phyloP scores from a whole-genome alignment of 37 sponge, comb jelly and placozoan genomes.

The Halichondria panicea region DNA sequence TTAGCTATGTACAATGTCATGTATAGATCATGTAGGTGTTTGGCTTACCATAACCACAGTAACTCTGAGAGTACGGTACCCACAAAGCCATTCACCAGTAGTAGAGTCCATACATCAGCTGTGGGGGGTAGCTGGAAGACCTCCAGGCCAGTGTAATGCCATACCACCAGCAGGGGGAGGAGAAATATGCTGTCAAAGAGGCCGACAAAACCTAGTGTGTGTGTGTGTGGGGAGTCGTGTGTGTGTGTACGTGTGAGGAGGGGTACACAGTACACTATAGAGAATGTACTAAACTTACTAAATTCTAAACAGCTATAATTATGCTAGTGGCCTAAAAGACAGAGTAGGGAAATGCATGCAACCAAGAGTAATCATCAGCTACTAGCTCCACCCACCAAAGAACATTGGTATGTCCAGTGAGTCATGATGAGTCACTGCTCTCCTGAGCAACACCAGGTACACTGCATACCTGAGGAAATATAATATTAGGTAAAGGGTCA shows the following conservation, averaged over 20 bases:
- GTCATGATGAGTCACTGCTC: slow-evolving; percentile 39
- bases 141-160: slow-evolving; percentile 72
- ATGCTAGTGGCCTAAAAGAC: too few species aligned
- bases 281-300: too few species aligned
- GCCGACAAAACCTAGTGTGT: slow-evolving; percentile 79
- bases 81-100: slow-evolving; percentile 80
- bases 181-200: slow-evolving; percentile 63
- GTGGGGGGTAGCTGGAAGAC: slow-evolving; percentile 71
- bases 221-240: neutral
- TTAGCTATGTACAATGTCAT: too few species aligned
- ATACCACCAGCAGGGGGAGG: slow-evolving; percentile 69
- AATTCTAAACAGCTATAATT: too few species aligned
- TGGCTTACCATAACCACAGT: slow-evolving; percentile 87
- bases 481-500: neutral
- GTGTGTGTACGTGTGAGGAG: neutral
- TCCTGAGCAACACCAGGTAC: slow-evolving; percentile 74
- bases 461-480: slow-evolving; percentile 58
- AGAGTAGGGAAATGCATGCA: too few species aligned
- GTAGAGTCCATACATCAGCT: slow-evolving; percentile 69
- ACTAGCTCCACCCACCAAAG: slow-evolving; percentile 77
- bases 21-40: too few species aligned
- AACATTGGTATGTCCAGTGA: slow-evolving; percentile 84
- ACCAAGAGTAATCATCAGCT: neutral
- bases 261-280: too few species aligned
- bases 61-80: slow-evolving; percentile 93